Conservation (phyloP, 2,113 vertebrate species). For the Eidolon helvum region DNA sequence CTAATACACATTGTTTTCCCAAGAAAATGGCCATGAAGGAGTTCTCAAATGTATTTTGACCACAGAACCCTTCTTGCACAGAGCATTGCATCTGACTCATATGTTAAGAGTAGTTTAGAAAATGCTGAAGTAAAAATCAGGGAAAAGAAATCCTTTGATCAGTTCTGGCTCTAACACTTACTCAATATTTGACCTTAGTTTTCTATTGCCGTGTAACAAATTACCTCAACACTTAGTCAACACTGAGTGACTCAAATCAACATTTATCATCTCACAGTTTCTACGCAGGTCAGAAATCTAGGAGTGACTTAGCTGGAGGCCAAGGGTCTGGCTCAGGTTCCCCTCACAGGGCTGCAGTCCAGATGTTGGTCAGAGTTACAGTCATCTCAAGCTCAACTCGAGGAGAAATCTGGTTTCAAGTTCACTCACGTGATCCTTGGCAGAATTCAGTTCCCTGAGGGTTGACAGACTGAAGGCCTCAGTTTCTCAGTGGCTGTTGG, state of each 20-base stretch:
- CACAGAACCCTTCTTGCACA: neutral
- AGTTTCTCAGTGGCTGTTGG: neutral
- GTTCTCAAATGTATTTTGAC: neutral
- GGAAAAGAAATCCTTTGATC: neutral
- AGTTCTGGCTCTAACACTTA: neutral
- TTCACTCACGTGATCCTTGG: neutral
- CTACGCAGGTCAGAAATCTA: neutral
- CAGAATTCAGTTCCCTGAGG: neutral
- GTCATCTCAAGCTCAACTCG: neutral
- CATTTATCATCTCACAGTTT: neutral
- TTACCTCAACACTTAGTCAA: neutral
- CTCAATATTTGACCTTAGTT: neutral
- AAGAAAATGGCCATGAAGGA: neutral
- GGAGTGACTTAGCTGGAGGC: neutral
- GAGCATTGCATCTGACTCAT: neutral
- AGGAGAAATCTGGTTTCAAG: neutral
- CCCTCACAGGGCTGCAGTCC: neutral
- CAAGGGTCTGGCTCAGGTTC: neutral
- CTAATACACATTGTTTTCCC: neutral
- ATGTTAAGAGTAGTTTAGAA: neutral
- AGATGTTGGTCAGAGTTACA: neutral
- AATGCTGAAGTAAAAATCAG: neutral
- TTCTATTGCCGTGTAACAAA: neutral
- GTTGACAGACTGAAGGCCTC: neutral
- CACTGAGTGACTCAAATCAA: neutral